Evolutionary conservation across 2,797 vertebrate genomes (phyloP), one percentile per base, ranked within the genome.

Genomic region (Poliocrania exsul): DNA sequence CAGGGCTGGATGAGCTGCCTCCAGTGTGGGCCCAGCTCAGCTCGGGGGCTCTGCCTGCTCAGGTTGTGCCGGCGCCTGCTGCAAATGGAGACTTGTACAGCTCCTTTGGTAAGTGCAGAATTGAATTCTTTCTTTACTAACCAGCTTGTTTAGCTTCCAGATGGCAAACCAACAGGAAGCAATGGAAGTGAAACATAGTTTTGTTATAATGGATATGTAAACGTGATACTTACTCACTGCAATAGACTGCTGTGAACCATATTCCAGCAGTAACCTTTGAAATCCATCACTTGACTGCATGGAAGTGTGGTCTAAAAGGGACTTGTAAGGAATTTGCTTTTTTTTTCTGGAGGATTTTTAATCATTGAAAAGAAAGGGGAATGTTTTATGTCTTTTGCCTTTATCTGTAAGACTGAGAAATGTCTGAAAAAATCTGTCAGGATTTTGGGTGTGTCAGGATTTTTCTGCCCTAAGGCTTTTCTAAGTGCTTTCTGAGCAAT

Each of bases 141-240:
- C 84, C 90, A 94, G 97, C 97, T 94, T 95, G 96, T 97, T 96
- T 92, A 86, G 93, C 91, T 97, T 98, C 97, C 97, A 98, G 97
- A 98, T 97, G 97, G 97, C 51, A 91, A 95, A 95, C 93, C 97
- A 95, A 97, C 97, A 50, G 94, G 97, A 97, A 97, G 95, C 93
- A 96, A 95, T 80, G 93, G 93, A 94, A 97, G 93, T 49, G 85
- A 93, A 66, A 42, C 81, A 2, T 61, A 57, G 94, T 93, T 96
- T 88, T 96, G 95, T 94, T 97, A 81, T 95, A 97, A 97, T 91
- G 97, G 96, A 91, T 97, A 97, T 97, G 97, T 97, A 98, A 98
- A 97, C 95, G 72, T 97, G 95, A 97, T 97, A 95, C 95, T 97
- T 97, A 97, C 16, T 97, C 97, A 97, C 97, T 96, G 96, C 90